Conservation (phyloP, 2,113 vertebrate species). For the Embiotoca jacksoni region DNA sequence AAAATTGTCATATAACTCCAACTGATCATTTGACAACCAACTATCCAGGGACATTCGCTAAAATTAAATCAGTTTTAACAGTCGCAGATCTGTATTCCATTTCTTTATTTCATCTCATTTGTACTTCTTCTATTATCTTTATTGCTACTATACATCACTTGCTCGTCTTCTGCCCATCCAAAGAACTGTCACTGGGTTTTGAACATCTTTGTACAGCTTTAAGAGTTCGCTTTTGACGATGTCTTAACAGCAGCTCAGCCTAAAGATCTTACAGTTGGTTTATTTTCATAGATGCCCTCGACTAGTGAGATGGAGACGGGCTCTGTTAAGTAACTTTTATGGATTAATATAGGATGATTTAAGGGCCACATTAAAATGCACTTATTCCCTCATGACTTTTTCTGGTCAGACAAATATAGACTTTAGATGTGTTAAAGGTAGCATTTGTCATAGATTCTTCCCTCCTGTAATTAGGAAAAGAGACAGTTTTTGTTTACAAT, state of each 20-base stretch:
- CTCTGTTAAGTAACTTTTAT: neutral
- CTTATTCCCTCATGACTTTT: neutral
- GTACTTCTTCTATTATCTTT: conserved; percentile 13
- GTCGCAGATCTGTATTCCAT: neutral
- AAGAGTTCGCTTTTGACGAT: neutral
- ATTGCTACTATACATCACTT: conserved; percentile 3
- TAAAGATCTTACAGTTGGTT: neutral
- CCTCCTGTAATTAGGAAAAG: neutral
- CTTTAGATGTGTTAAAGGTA: neutral
- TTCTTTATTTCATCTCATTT: conserved; percentile 25
- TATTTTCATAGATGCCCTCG: conserved; percentile 6
- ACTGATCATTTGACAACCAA: conserved; percentile 13
- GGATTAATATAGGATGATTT: neutral
- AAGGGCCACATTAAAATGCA: neutral
- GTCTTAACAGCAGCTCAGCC: neutral
- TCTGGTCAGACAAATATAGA: neutral
- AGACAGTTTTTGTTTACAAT: neutral
- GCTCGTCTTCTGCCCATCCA: neutral
- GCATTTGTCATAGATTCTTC: neutral
- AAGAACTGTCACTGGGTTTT: conserved; percentile 11
- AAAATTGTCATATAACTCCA: neutral
- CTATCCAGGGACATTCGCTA: conserved; percentile 10
- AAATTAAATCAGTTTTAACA: conserved; percentile 25
- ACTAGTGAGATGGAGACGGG: neutral
- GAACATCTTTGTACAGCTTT: conserved; percentile 5